These are phyloP conservation scores for Phrynocephalus versicolor DNA, from an alignment of 2,113 vertebrate species.

Conservation along the genomic window DNA sequence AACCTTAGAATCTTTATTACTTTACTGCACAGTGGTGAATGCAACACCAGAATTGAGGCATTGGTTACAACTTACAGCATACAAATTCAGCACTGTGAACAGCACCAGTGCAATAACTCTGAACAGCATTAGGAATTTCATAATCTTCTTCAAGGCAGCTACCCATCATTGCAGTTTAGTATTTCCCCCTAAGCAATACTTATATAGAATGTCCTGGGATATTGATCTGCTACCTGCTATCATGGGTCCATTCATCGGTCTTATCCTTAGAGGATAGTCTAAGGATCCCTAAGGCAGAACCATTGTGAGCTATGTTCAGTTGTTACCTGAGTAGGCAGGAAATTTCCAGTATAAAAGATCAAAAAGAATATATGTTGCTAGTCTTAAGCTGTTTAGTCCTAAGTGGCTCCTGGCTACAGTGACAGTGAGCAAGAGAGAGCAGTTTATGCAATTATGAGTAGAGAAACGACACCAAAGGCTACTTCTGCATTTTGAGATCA, in stretches of 20 bases:
- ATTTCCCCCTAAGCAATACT: background rate
- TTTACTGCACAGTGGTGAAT: background rate
- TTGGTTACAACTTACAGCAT: background rate
- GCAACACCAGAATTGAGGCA: background rate
- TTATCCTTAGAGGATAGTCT: fast-evolving
- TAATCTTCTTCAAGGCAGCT: background rate
- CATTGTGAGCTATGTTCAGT: background rate
- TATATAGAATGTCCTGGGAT: background rate
- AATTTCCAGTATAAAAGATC: background rate
- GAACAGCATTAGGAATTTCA: background rate
- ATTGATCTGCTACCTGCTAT: background rate
- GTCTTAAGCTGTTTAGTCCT: background rate
- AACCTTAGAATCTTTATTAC: background rate
- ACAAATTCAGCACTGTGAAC: background rate
- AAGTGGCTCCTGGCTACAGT: background rate
- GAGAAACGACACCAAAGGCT: background rate
- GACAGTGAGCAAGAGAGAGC: background rate
- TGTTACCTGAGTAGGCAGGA: background rate
- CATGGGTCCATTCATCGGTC: background rate
- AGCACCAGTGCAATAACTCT: background rate
- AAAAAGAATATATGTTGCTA: background rate
- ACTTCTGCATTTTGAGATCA: background rate
- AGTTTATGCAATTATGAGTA: background rate
- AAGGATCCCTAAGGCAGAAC: background rate
- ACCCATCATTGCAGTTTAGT: background rate